Percentiles rank a stretch among this genome's conserved stretches.
phyloP scores from a whole-genome alignment of 2,888 invertebrate species.

The Cenopis cana region DNA sequence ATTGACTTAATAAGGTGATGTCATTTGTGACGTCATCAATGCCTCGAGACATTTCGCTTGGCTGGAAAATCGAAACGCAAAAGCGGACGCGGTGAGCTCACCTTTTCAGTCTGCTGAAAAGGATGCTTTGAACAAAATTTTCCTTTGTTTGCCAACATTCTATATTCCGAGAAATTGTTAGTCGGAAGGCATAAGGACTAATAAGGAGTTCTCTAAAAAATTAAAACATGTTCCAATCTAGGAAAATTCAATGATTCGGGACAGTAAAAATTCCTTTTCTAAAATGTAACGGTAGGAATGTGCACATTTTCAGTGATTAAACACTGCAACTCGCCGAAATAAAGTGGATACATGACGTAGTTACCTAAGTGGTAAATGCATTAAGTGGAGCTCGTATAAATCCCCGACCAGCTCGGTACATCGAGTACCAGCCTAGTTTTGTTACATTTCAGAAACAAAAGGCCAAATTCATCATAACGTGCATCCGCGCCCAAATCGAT shows the following conservation, averaged over 20 bases:
- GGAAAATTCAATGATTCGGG: too few relatives aligned
- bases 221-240: too few relatives aligned
- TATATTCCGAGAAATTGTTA: too few relatives aligned
- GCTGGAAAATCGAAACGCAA: not conserved
- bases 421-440: not conserved
- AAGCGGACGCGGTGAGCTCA: not conserved
- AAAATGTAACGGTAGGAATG: not conserved
- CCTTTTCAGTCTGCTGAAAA: not conserved
- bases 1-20: slow-evolving; percentile 4
- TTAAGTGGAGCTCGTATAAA: not conserved
- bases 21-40: not conserved
- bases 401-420: not conserved
- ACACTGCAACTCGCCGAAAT: too few relatives aligned
- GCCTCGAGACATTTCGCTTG: not conserved
- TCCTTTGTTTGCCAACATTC: too few relatives aligned
- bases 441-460: slow-evolving; percentile 31
- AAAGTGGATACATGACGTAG: not conserved
- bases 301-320: not conserved
- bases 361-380: not conserved
- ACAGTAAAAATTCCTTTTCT: not conserved
- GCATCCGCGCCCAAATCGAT: slow-evolving; percentile 41
- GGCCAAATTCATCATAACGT: slow-evolving; percentile 37
- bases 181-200: too few relatives aligned
- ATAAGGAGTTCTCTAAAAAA: too few relatives aligned
- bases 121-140: too few relatives aligned